Percentiles rank a stretch among this genome's conserved stretches.
These are phyloP conservation scores for Trematomus loennbergii DNA, from an alignment of 2,113 vertebrate genomes.

Conservation along the genomic window DNA sequence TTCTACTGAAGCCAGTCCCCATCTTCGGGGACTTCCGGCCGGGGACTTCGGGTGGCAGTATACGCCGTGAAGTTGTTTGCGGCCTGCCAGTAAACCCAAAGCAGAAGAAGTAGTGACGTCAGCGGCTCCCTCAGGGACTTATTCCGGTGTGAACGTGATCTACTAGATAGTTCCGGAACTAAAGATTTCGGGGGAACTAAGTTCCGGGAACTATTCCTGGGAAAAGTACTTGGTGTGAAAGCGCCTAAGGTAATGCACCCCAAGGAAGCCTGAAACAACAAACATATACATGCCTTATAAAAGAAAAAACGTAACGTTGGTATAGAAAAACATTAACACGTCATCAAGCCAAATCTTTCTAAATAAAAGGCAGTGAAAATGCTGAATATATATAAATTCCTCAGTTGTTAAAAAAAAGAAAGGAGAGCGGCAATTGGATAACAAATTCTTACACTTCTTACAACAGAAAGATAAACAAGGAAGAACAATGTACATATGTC, in stretches of 20 bases:
- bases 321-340: slow-evolving; percentile 2
- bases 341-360: neutral
- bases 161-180: no score
- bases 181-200: no score
- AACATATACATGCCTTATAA: neutral
- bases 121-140: no score
- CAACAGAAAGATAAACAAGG: neutral
- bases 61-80: no score
- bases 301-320: neutral
- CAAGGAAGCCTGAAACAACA: neutral
- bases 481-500: neutral
- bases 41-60: no score
- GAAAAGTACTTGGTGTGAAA: no score
- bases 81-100: no score
- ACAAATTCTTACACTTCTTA: neutral
- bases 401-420: neutral
- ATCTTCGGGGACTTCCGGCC: no score
- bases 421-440: neutral
- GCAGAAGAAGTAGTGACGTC: no score
- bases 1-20: no score
- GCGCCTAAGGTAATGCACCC: neutral
- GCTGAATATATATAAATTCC: neutral
- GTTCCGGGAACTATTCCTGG: no score
- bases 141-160: no score
- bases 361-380: slow-evolving; percentile 9